Base-by-base conservation (phyloP, 2,797 vertebrate species). In the Setipinna tenuifilis region DNA sequence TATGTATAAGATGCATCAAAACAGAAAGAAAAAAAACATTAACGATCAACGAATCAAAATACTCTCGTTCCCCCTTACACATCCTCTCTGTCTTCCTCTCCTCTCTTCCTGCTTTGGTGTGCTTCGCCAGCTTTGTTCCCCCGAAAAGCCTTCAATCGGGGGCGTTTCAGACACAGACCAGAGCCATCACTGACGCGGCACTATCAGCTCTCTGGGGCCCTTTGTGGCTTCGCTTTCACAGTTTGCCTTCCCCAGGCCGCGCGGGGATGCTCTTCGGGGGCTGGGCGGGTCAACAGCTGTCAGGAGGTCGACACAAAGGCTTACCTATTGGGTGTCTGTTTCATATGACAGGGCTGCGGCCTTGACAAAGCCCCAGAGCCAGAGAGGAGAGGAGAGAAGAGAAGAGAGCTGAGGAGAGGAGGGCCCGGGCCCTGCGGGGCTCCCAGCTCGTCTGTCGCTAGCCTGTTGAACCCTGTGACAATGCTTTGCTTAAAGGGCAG, bases 321-420 rank as follows among this genome's bases (percentile, higher is more conserved):
- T 95, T 91, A 96, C 94, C 95, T 96, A 96, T 96, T 96, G 91
- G 92, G 92, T 96, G 92, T 96, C 94, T 95, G 92, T 94, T 91
- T 93, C 93, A 91, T 87, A 89, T 91, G 90, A 92, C 91, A 91
- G 87, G 86, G 85, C 83, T 78, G 86, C 85, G 88, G 88, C 87
- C 86, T 87, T 89, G 85, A 95, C 94, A 96, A 96, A 95, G 93
- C 93, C 78, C 90, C 87, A 46, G 93, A 92, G 87, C 88, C 90
- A 92, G 93, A 89, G 86, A 91, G 94, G 92, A 92, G 93, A 54
- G 50, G 71, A 41, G 16, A 17, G 68, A 28, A 28, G n/a, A 44
- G 28, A 61, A 87, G 90, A 75, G 83, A 50, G 81, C 71, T 2
- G n/a, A 25, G 16, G 44, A 17, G 65, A 71, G 82, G 58, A 59